Percentiles rank a stretch among this genome's conserved stretches.
Conservation (phyloP, 2,113 vertebrate genomes). For the Neolamprologus modestus region DNA sequence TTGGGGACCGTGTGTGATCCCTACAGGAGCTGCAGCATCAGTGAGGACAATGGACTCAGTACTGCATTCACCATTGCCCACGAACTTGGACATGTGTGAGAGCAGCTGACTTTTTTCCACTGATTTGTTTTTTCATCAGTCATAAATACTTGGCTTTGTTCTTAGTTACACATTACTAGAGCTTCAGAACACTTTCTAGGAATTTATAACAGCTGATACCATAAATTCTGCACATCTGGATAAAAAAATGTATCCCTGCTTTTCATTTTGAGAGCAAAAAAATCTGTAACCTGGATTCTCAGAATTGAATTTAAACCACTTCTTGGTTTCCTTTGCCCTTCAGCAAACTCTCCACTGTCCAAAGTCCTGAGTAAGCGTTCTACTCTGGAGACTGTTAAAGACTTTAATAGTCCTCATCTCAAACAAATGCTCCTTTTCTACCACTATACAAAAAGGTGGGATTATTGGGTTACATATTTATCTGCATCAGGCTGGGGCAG, state of each 20-base stretch:
- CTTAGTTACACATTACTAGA: neutral
- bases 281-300: neutral
- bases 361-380: conserved; percentile 10
- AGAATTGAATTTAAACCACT: neutral
- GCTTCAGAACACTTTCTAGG: neutral
- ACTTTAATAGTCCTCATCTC: conserved; percentile 17
- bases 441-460: conserved; percentile 24
- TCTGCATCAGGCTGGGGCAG: conserved; percentile 46
- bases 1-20: conserved; percentile 95
- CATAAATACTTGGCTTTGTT: neutral
- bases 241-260: neutral
- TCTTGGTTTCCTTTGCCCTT: neutral
- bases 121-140: neutral
- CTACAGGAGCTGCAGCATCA: conserved; percentile 95
- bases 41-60: conserved; percentile 94
- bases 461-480: conserved; percentile 56
- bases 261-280: neutral
- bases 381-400: conserved; percentile 43
- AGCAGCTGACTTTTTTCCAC: conserved; percentile 6
- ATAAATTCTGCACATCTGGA: neutral
- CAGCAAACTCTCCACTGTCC: neutral
- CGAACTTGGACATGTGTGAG: conserved; percentile 98
- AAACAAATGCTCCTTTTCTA: conserved; percentile 36
- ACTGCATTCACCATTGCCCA: conserved; percentile 97
- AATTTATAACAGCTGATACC: neutral